Evolutionary conservation across 2,113 vertebrate species (phyloP).

Genomic region (Coregonus clupeaformis): DNA sequence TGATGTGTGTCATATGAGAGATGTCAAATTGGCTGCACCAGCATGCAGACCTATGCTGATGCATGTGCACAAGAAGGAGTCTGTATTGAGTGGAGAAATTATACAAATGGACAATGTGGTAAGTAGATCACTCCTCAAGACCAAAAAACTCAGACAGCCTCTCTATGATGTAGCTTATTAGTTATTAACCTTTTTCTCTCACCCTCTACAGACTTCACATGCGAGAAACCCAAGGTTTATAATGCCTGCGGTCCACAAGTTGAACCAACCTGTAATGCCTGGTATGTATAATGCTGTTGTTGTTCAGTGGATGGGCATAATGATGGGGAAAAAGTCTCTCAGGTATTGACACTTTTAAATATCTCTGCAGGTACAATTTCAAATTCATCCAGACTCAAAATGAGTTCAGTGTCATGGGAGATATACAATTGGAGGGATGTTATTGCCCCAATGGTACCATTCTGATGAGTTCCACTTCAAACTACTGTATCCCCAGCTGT

Average conservation of each 20-base stretch:
- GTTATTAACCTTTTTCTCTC: neutral
- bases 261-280: slow-evolving; percentile 64
- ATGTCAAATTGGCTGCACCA: slow-evolving; percentile 51
- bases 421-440: slow-evolving; percentile 69
- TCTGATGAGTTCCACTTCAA: slow-evolving; percentile 48
- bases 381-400: slow-evolving; percentile 37
- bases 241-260: slow-evolving; percentile 69
- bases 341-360: neutral
- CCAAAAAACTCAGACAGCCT: neutral
- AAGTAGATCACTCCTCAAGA: slow-evolving; percentile 29
- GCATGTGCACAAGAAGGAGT: slow-evolving; percentile 64
- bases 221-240: slow-evolving; percentile 66
- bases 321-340: neutral
- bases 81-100: slow-evolving; percentile 75
- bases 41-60: slow-evolving; percentile 72
- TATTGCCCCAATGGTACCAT: slow-evolving; percentile 65
- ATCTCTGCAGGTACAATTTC: slow-evolving; percentile 54
- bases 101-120: slow-evolving; percentile 75
- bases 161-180: neutral
- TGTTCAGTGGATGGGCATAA: neutral
- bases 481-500: slow-evolving; percentile 69
- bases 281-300: slow-evolving; percentile 50
- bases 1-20: slow-evolving; percentile 58
- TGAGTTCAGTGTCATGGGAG: slow-evolving; percentile 31
- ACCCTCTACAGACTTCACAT: slow-evolving; percentile 62